A percentile compares a stretch with the other conserved stretches of the same genome.
Evolutionary conservation across 2,888 invertebrate species (phyloP).

Genomic region (Chaetogeoica ovagalla): DNA sequence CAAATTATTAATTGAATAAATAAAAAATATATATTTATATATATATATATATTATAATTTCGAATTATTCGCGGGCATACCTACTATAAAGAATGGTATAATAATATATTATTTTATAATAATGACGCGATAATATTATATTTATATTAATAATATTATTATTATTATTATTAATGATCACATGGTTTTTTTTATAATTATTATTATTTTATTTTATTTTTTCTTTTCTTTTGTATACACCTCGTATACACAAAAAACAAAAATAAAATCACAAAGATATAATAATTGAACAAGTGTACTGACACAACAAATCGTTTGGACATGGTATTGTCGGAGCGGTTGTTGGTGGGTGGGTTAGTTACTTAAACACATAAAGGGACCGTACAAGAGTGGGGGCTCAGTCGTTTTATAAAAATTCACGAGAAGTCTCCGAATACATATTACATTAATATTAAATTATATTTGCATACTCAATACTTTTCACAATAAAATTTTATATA

Average conservation of each 20-base stretch:
- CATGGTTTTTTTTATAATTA: too few relatives aligned
- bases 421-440: slow-evolving; percentile 6
- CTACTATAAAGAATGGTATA: too few relatives aligned
- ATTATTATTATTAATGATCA: too few relatives aligned
- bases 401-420: slow-evolving; percentile 44
- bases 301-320: slow-evolving; percentile 15
- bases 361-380: slow-evolving; percentile 16
- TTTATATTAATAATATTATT: too few relatives aligned
- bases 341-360: neutral
- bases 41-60: neutral
- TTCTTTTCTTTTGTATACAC: neutral
- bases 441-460: too few relatives aligned
- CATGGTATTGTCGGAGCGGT: too few relatives aligned
- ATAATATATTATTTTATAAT: too few relatives aligned
- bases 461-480: neutral
- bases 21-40: neutral
- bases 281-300: slow-evolving; percentile 33
- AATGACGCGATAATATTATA: neutral
- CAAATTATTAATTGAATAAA: neutral
- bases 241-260: slow-evolving; percentile 10
- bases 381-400: slow-evolving; percentile 31
- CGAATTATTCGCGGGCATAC: too few relatives aligned
- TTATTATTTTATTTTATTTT: too few relatives aligned
- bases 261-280: slow-evolving; percentile 27
- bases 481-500: neutral